A percentile compares a stretch with the other conserved stretches of the same genome.
Conservation (phyloP, 1,140 invertebrate species). For the Pantala flavescens region DNA sequence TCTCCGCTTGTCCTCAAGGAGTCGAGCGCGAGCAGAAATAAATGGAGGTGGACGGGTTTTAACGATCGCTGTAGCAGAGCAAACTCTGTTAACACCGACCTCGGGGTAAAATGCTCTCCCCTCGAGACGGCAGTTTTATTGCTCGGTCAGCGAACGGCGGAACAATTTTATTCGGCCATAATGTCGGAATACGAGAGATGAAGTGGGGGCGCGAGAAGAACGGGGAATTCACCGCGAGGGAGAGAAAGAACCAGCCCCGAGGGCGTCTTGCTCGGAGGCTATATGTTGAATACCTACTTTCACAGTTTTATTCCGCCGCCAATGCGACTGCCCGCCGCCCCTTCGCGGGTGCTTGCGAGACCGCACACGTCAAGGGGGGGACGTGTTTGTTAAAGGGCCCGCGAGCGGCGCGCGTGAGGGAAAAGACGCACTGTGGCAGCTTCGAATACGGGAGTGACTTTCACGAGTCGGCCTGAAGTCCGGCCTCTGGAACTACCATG, state of each 20-base stretch:
- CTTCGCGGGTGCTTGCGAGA: background rate
- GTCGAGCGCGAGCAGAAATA: no score
- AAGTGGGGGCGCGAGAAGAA: background rate
- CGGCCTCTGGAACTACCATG: background rate
- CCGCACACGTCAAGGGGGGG: background rate
- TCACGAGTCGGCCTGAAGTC: background rate
- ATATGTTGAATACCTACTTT: conserved; percentile 4
- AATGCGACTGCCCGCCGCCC: background rate
- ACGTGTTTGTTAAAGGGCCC: background rate
- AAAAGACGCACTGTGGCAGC: background rate
- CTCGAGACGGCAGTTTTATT: background rate
- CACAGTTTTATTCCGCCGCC: background rate
- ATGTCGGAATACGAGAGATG: background rate
- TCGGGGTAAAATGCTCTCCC: background rate
- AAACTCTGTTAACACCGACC: background rate
- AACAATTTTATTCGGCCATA: background rate
- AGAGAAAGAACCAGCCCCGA: background rate
- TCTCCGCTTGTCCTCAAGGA: no score
- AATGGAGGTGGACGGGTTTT: no score
- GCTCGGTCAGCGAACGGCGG: background rate
- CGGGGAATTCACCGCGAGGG: background rate
- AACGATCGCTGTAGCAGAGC: no score
- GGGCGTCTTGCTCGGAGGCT: conserved; percentile 5
- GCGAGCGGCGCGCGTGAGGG: conserved; percentile 3
- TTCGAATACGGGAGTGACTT: conserved; percentile 4